A percentile compares a stretch with the other conserved stretches of the same genome.
Evolutionary conservation across 2,888 invertebrate species (phyloP).

Genomic region (Lathronympha strigana): DNA sequence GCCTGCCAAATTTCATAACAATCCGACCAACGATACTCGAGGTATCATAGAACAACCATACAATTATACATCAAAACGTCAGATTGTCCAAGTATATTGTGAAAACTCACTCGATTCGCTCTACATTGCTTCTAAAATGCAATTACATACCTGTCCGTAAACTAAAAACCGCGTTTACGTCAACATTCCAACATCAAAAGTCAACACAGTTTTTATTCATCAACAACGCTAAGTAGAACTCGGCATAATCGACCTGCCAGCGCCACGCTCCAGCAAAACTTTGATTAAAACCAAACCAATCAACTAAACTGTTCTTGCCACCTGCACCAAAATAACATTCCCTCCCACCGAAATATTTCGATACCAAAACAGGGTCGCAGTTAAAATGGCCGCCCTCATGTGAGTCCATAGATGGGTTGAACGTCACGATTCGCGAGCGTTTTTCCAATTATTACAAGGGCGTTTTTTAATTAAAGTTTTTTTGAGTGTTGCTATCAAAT

Average conservation of each 20-base stretch:
- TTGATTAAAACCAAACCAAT: conserved; percentile 61
- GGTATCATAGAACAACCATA: too few species aligned
- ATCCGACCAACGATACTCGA: too few species aligned
- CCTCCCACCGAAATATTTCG: background rate
- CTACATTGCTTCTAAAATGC: too few species aligned
- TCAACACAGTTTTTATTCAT: conserved; percentile 53
- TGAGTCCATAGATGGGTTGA: conserved; percentile 37
- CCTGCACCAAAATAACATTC: conserved; percentile 41
- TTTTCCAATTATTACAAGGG: conserved; percentile 36
- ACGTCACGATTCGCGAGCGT: conserved; percentile 22
- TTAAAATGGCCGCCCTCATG: conserved; percentile 27
- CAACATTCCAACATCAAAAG: conserved; percentile 38
- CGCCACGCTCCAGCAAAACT: conserved; percentile 54
- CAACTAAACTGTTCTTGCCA: conserved; percentile 47
- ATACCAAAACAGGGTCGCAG: background rate
- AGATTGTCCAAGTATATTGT: too few species aligned
- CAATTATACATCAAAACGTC: too few species aligned
- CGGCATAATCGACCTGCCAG: conserved; percentile 62
- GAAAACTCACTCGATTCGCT: too few species aligned
- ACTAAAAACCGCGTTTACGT: background rate
- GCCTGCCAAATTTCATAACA: too few species aligned
- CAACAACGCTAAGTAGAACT: conserved; percentile 56
- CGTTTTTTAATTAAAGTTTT: conserved; percentile 32
- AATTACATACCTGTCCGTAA: background rate
- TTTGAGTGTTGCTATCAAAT: conserved; percentile 12